Evolutionary conservation across 2,888 invertebrate species (phyloP), one percentile per base, ranked within the genome.

Genomic region (Acleris emargana): DNA sequence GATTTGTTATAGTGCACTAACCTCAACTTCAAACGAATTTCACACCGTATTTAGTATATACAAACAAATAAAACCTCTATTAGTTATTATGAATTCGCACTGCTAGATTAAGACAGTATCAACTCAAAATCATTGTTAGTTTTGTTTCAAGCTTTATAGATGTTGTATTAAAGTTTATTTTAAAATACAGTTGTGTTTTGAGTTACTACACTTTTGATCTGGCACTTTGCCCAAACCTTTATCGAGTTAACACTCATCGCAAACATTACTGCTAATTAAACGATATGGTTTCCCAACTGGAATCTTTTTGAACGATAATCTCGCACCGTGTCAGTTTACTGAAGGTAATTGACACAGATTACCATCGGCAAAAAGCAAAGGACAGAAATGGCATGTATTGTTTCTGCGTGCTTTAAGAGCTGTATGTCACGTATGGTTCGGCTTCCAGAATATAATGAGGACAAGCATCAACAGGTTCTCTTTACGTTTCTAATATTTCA

Each of bases 41-140:
- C 45, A 17, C 7, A 32, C 47, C 20, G 38, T 38, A 58, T 58
- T 58, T 50, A 38, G 50, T n/a, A 32, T 32, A 58, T 7, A 32
- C 28, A 28, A 28, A 28, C 28, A 38, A 38, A 42, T 58, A 11
- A 50, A 50, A 51, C 20, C 17, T 50, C 42, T 25, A 58, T 42
- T 51, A 58, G 50, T 50, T 58, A 50, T 50, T 42, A 58, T 42
- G 42, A n/a, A n/a, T n/a, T n/a, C n/a, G n/a, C n/a, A n/a, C n/a
- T n/a, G n/a, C n/a, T n/a, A n/a, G n/a, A n/a, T n/a, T n/a, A n/a
- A n/a, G n/a, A n/a, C n/a, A n/a, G n/a, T n/a, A n/a, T n/a, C n/a
- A n/a, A n/a, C n/a, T n/a, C n/a, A n/a, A n/a, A n/a, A n/a, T n/a
- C n/a, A n/a, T n/a, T n/a, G n/a, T n/a, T n/a, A n/a, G n/a, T n/a